Evolutionary conservation across 2,888 invertebrate genomes (phyloP).

Genomic region (Pimpla rufipes): DNA sequence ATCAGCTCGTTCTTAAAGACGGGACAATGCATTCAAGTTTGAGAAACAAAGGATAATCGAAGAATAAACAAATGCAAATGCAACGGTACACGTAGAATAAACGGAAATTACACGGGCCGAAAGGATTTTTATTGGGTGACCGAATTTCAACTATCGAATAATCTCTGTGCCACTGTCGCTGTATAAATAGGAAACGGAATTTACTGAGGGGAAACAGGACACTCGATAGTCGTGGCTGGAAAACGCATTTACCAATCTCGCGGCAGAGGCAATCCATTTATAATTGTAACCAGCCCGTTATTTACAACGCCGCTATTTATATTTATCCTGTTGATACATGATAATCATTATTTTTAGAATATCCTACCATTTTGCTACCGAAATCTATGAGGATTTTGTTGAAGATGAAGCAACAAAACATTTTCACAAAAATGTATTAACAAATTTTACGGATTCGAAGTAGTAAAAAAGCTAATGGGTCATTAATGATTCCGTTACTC

Average conservation of each 20-base stretch:
- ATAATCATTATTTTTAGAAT: too few species aligned
- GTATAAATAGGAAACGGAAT: slow-evolving; percentile 32
- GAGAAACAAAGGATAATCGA: slow-evolving; percentile 1
- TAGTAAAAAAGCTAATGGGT: too few species aligned
- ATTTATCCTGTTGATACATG: too few species aligned
- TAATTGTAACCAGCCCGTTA: too few species aligned
- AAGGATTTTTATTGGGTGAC: slow-evolving; percentile 38
- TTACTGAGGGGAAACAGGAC: slow-evolving; percentile 19
- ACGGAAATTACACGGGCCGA: slow-evolving; percentile 17
- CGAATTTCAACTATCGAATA: slow-evolving; percentile 43
- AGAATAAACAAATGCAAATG: slow-evolving; percentile 8
- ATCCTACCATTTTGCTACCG: too few species aligned
- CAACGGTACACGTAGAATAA: slow-evolving; percentile 36
- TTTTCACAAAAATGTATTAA: too few species aligned
- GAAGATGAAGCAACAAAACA: too few species aligned
- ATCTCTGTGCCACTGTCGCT: slow-evolving; percentile 60
- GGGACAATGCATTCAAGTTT: slow-evolving; percentile 37
- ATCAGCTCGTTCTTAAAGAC: slow-evolving; percentile 48
- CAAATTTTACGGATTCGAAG: too few species aligned
- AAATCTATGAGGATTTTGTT: too few species aligned
- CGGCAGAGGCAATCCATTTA: slow-evolving; percentile 41
- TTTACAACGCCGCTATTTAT: too few species aligned
- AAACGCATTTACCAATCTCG: slow-evolving; percentile 26
- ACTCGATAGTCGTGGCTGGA: slow-evolving; percentile 45
- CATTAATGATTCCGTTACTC: too few species aligned